Evolutionary conservation across 2,888 invertebrate species (phyloP), one percentile per base, ranked within the genome.

Genomic region (Polydrusus cervinus): DNA sequence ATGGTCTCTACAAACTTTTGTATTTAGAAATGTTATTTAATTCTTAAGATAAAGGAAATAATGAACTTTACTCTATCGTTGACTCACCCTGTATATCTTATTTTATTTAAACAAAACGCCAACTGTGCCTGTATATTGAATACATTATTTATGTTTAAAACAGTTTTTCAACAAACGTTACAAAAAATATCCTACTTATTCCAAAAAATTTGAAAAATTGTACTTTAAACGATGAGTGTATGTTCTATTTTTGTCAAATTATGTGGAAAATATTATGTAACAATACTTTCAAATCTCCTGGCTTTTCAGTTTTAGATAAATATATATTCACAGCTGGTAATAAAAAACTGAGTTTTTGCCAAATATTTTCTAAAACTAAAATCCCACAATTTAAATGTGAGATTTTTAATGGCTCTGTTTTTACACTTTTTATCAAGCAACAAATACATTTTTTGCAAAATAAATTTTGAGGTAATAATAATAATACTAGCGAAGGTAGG

Each of bases 311-410:
- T 75, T 71, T 64, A 75, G 60, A 75, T 75, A 71, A 71, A 75
- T 76, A 62, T 76, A 76, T 69, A 40, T 74, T 76, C 74, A 74
- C 78, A 76, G 78, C 76, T 78, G 76, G 66, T 75, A 69, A 78
- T 75, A 76, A 76, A 78, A 78, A 76, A 76, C 69, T 72, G 70
- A 74, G 49, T 71, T 74, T 76, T 76, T 78, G 78, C 78, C 78
- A 78, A 78, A 73, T 77, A 74, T 71, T 77, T 76, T 76, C 11
- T 40, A 51, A 34, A 67, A 53, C 53, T 34, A 45, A 75, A 75
- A 68, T 57, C 57, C 14, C n/a, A 16, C 18, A 71, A 30, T 66
- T 61, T 75, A 45, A 40, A 47, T 71, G 47, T 38, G 45, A 53
- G n/a, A 18, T 57, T 57, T 53, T 38, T 57, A 57, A 38, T 57